Base-by-base conservation (phyloP, 64 coral and sea anemone species). In the Acropora tenuis region DNA sequence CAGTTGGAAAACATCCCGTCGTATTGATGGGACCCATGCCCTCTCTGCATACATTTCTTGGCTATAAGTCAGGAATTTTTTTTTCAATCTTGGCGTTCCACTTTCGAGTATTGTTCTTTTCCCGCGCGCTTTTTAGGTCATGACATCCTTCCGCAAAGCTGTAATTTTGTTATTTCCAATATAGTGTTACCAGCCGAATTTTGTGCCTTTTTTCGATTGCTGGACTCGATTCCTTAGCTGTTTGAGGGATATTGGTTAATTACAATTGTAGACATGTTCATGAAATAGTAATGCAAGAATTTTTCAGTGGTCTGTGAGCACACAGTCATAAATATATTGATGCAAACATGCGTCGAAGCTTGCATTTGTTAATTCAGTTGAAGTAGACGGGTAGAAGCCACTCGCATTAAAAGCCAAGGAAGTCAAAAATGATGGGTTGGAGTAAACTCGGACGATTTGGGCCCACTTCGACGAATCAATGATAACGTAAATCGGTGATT, bases 281-380 rank as follows among this genome's bases (percentile, higher is more conserved):
- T 97, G 76, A 93, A 94, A 97, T 94, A 97, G 89, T 97, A 88
- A 97, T 97, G 88, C 60, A 43, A 17, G 72, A 89, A 80, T 94
- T 88, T 63, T 85, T 85, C 83, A 91, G 85, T 91, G 95, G 95
- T 88, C 88, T 60, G 74, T 77, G 84, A 88, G 46, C 68, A 89
- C 84, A 78, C 76, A 80, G 90, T 93, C 83, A 83, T 90, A 90
- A 93, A 97, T 97, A 97, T 93, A 97, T 97, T 97, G 92, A 87
- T 50, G 83, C 88, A 97, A 97, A 97, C 95, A 94, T 67, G 86
- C 78, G 89, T 78, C 16, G 47, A 79, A 52, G 86, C 77, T 84
- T 89, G 75, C 92, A 97, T 94, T 97, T 97, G 92, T 90, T 97
- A 92, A 97, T 88, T 94, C 93, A 97, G 84, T 55, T 66, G 47